Percentiles rank a stretch among this genome's conserved stretches.
phyloP scores from a whole-genome alignment of 2,113 vertebrate species.

The Leucosticte australis region DNA sequence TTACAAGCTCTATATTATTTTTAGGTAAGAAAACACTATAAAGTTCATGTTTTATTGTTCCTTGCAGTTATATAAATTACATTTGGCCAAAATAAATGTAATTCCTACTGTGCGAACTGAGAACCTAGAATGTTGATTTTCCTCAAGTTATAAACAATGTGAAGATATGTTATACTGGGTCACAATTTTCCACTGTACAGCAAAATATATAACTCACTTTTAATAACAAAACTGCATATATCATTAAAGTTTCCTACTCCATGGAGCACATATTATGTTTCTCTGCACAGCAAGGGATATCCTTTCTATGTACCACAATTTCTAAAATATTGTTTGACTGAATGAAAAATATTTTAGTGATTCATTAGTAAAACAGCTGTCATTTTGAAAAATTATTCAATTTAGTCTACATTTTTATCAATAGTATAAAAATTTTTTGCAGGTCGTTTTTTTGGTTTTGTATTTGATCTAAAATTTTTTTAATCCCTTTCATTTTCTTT shows the following conservation, averaged over 20 bases:
- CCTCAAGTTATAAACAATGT: conserved; percentile 84
- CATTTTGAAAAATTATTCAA: conserved; percentile 71
- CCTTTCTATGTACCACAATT: conserved; percentile 75
- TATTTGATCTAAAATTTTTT: neutral
- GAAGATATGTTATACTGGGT: conserved; percentile 82
- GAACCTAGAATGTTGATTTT: conserved; percentile 85
- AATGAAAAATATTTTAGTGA: conserved; percentile 76
- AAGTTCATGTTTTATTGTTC: conserved; percentile 87
- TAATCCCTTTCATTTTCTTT: neutral
- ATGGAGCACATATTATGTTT: conserved; percentile 72
- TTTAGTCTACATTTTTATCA: conserved; percentile 61
- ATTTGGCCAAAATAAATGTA: conserved; percentile 85
- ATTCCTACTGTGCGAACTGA: conserved; percentile 85
- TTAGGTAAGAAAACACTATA: conserved; percentile 84
- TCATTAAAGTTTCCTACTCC: conserved; percentile 79
- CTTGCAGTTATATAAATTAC: conserved; percentile 86
- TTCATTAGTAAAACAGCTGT: conserved; percentile 69
- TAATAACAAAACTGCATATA: conserved; percentile 82
- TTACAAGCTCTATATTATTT: conserved; percentile 86
- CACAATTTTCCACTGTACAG: conserved; percentile 82
- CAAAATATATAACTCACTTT: conserved; percentile 84
- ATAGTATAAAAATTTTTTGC: conserved; percentile 20
- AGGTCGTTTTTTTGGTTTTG: neutral
- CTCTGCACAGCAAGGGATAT: conserved; percentile 78
- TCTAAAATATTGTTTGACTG: conserved; percentile 77